Conservation (phyloP, 2,888 invertebrate species). For the Spicauda simplicius region DNA sequence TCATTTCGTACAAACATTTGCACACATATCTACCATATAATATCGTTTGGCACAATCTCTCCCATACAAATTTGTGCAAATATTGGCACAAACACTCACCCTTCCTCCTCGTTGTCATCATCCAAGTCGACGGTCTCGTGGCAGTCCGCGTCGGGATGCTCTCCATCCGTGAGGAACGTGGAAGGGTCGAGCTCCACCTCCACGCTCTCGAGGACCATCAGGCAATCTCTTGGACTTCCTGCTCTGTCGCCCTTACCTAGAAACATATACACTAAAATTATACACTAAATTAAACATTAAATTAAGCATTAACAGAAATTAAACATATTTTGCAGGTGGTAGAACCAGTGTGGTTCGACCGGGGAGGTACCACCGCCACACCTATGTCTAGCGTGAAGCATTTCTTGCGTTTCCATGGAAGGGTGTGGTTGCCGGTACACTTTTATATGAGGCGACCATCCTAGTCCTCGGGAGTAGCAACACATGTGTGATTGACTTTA, state of each 20-base stretch:
- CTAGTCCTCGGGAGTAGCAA: too few relatives aligned
- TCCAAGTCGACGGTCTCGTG: constrained; percentile 27
- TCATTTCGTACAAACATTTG: neutral
- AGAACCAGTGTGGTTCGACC: too few relatives aligned
- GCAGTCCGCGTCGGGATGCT: constrained; percentile 40
- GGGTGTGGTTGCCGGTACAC: too few relatives aligned
- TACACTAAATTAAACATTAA: too few relatives aligned
- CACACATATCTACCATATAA: neutral
- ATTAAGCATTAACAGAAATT: too few relatives aligned
- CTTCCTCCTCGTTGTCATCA: constrained; percentile 21
- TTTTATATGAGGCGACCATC: too few relatives aligned
- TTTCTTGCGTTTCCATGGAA: too few relatives aligned
- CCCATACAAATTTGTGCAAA: neutral
- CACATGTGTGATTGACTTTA: too few relatives aligned
- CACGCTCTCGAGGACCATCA: constrained; percentile 72
- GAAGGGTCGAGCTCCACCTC: constrained; percentile 70
- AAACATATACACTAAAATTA: too few relatives aligned
- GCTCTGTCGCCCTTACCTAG: constrained; percentile 23
- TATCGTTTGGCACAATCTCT: neutral
- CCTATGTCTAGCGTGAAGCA: too few relatives aligned
- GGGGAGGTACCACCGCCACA: too few relatives aligned
- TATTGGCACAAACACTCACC: neutral
- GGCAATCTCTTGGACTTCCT: constrained; percentile 54
- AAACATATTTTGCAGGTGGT: too few relatives aligned
- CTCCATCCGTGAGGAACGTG: constrained; percentile 54